Base-by-base conservation (phyloP, 1,140 invertebrate genomes). In the Sycophila sp. region DNA sequence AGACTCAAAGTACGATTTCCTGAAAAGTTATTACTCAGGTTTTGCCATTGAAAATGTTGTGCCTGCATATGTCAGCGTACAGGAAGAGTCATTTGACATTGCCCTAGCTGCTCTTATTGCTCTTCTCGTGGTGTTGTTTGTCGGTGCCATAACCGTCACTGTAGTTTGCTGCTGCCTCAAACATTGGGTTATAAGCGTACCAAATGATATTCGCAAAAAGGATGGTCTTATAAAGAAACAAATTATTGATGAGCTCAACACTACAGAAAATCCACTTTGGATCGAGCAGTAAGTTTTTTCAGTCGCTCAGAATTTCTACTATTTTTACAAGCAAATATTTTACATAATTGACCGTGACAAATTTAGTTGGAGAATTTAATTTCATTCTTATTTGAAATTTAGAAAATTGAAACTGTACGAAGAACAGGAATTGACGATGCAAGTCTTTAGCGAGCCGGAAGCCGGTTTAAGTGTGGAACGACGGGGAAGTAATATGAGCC, bases 181-280 rank as follows among this genome's bases (percentile, higher is more conserved):
- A 79, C 93, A 94, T 82, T 96, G 94, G 93, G 92, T 87, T 89
- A 89, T 91, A 22, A 89, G 90, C 38, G 89, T 92, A 65, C 92
- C 92, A 65, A 88, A 88, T 72, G 88, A 90, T 75, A 86, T 88
- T 75, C 90, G 91, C 67, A 91, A 91, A 69, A 94, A 93, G 64
- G 93, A 94, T 77, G 92, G 92, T 51, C 80, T 95, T n/a, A 94
- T 94, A 19, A 92, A 94, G 63, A 91, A 94, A 68, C 89, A 93
- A 71, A 93, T 95, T 42, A 91, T 95, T 28, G 93, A 95, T 77
- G 93, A 95, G 77, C 83, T 95, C 11, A 92, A 93, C 74, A 95
- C 93, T 2, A 97, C 94, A 0, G 95, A 97, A 83, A 97, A 97
- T 89, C 95, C 95, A 0, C 85, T 97, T 1, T 97, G 95, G 95